These are phyloP conservation scores for Hoplodrina ambigua DNA, from an alignment of 2,888 invertebrate species.

Conservation along the genomic window DNA sequence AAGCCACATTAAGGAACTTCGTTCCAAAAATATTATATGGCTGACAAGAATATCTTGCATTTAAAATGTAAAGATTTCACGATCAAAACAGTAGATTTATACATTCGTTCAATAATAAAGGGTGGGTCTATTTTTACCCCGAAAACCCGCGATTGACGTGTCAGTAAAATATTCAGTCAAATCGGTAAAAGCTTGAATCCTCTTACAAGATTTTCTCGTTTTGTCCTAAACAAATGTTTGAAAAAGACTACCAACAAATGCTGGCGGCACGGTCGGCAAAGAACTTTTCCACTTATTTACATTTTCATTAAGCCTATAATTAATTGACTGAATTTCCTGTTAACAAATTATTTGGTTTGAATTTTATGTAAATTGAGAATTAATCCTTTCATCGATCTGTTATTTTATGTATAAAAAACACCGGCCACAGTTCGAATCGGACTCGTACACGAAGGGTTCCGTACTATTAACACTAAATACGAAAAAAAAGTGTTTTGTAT, in stretches of 20 bases:
- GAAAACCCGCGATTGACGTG: conserved; percentile 2
- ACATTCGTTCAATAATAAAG: neutral
- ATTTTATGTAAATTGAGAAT: too few relatives aligned
- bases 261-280: conserved; percentile 2
- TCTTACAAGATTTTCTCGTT: conserved; percentile 59
- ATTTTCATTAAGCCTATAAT: neutral
- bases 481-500: too few relatives aligned
- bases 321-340: neutral
- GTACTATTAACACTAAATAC: too few relatives aligned
- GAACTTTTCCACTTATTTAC: neutral
- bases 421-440: too few relatives aligned
- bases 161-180: conserved; percentile 42
- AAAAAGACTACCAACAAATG: conserved; percentile 47
- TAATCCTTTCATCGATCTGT: too few relatives aligned
- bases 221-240: conserved; percentile 69
- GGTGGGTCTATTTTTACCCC: conserved; percentile 11
- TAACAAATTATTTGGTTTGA: neutral
- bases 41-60: neutral
- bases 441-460: too few relatives aligned
- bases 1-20: too few relatives aligned
- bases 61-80: neutral
- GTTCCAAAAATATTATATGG: too few relatives aligned
- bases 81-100: neutral
- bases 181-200: conserved; percentile 48
- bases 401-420: too few relatives aligned